Base-by-base conservation (phyloP, 2,888 invertebrate species). In the Teinopalpus imperialis region DNA sequence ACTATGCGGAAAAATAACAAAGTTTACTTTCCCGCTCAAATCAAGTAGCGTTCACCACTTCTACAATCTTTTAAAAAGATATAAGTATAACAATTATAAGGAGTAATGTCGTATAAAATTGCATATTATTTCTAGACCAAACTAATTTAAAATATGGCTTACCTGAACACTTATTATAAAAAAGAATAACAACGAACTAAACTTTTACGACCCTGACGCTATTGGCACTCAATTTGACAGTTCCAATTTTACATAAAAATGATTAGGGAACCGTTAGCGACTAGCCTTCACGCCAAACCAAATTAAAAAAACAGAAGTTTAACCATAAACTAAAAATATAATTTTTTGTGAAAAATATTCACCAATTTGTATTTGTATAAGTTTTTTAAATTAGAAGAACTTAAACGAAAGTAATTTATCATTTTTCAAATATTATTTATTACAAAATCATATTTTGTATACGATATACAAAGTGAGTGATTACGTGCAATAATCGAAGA, bases 211-310 rank as follows among this genome's bases (percentile, higher is more conserved):
- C 42, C n/a, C 69, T n/a, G 3, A 23, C 29, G 8, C 14, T 36
- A 74, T 79, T 78, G 80, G 81, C 81, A 79, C 79, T 77, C 74
- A 74, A 73, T 63, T 66, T 79, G 75, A 75, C 76, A 53, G 34
- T 42, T 30, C 39, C 12, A 12, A 49, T 51, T n/a, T n/a, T n/a
- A n/a, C n/a, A n/a, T n/a, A n/a, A 48, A 44, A 43, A 39, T 35
- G 18, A 32, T 14, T 16, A 27, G 32, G 5, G 14, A 41, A 32
- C 20, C 8, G 20, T 32, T 8, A 32, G 6, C 18, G 3, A n/a
- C 7, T 18, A n/a, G 5, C 9, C 13, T 4, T n/a, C 8, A 16
- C 13, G 3, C 7, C 4, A 8, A n/a, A n/a, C n/a, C n/a, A n/a
- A n/a, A n/a, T n/a, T n/a, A n/a, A n/a, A n/a, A n/a, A n/a, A n/a